A percentile compares a stretch with the other conserved stretches of the same genome.
phyloP scores from a whole-genome alignment of 2,797 vertebrate genomes.

The Microctenopoma lineatum region DNA sequence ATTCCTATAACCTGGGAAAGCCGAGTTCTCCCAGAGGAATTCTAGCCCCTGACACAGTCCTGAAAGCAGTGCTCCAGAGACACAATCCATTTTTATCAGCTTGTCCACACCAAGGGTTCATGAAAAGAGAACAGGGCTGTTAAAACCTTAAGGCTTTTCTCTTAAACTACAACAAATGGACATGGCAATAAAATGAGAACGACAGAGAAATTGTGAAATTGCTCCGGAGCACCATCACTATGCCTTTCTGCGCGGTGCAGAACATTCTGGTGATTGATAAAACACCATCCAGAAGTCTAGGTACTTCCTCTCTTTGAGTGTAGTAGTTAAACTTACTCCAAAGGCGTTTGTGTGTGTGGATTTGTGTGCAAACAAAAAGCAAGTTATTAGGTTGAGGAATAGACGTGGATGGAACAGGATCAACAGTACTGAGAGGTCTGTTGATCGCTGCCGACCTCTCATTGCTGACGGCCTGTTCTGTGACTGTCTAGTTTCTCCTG shows the following conservation, averaged over 20 bases:
- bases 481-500: conserved; percentile 33
- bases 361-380: conserved; percentile 5
- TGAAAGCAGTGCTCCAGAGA: conserved; percentile 42
- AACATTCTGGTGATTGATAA: conserved; percentile 48
- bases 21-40: conserved; percentile 52
- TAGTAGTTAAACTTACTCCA: conserved; percentile 16
- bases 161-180: conserved; percentile 74
- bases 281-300: conserved; percentile 21
- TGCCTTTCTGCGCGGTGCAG: not conserved
- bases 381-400: not conserved
- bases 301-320: conserved; percentile 14
- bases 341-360: not conserved
- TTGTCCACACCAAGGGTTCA: conserved; percentile 43
- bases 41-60: conserved; percentile 36
- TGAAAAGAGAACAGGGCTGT: conserved; percentile 61
- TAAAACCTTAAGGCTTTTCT: conserved; percentile 70
- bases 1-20: conserved; percentile 47
- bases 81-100: conserved; percentile 70
- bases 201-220: conserved; percentile 47
- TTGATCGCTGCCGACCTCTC: conserved; percentile 29
- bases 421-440: conserved; percentile 29
- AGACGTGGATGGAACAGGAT: conserved; percentile 22
- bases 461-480: conserved; percentile 27
- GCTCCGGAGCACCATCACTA: conserved; percentile 38
- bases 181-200: conserved; percentile 54